These are phyloP conservation scores for Lucilia sericata DNA, from an alignment of 1,140 invertebrate species.

Conservation along the genomic window DNA sequence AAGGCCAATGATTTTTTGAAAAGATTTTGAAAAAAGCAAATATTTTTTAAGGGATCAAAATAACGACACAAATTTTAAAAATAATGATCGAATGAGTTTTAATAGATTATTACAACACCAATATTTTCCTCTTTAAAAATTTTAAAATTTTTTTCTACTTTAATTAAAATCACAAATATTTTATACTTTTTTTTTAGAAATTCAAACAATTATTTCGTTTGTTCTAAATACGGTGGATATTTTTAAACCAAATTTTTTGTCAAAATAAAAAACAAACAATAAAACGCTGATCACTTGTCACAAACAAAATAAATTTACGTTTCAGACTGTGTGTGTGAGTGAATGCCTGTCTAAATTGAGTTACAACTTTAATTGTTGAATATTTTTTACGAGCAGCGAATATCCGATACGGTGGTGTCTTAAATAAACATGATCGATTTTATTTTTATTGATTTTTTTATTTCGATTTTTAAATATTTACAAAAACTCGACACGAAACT, in stretches of 20 bases:
- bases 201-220: background rate
- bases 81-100: constrained; percentile 10
- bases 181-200: background rate
- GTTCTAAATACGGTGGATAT: background rate
- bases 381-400: background rate
- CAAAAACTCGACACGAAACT: background rate
- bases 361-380: background rate
- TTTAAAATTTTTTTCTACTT: background rate
- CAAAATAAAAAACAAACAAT: background rate
- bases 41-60: background rate
- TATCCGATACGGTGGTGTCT: too few species aligned
- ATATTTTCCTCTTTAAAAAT: background rate
- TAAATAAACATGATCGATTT: background rate
- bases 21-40: background rate
- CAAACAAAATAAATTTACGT: too few species aligned
- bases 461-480: background rate
- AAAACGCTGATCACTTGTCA: background rate
- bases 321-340: too few species aligned
- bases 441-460: background rate
- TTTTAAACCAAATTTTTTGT: background rate
- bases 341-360: background rate
- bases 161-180: background rate
- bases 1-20: constrained; percentile 29
- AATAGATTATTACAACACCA: constrained; percentile 17
- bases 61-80: background rate